Evolutionary conservation across 2,113 vertebrate species (phyloP).

Genomic region (Corythornis vintsioides): DNA sequence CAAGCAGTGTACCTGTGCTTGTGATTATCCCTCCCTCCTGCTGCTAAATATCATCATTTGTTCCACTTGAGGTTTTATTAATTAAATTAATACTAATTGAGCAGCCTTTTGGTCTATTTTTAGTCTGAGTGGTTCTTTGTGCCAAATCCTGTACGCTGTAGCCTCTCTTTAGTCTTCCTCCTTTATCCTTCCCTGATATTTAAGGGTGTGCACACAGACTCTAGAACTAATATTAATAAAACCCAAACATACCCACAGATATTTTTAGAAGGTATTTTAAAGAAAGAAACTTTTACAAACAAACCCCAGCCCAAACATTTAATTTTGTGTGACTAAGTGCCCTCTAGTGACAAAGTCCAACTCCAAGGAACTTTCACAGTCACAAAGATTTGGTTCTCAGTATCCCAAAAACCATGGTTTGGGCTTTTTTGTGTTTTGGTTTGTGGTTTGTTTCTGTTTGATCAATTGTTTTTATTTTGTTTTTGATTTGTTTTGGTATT

Average conservation of each 20-base stretch:
- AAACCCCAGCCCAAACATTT: not conserved
- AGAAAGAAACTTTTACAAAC: not conserved
- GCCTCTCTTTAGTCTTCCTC: not conserved
- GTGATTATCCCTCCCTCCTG: not conserved
- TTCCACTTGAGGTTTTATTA: conserved; percentile 37
- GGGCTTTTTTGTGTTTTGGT: not conserved
- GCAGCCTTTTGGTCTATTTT: not conserved
- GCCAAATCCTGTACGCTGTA: not conserved
- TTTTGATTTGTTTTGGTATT: no score
- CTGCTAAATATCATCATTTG: not conserved
- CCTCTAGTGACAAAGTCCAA: conserved; percentile 77
- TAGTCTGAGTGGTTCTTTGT: not conserved
- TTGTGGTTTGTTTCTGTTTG: not conserved
- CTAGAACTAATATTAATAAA: not conserved
- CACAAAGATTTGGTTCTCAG: not conserved
- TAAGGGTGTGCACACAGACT: not conserved
- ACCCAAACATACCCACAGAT: not conserved
- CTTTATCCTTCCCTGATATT: not conserved
- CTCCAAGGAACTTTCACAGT: conserved; percentile 25
- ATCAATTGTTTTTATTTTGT: no score
- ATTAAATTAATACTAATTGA: conserved; percentile 42
- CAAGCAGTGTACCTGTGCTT: not conserved
- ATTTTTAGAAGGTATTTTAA: conserved; percentile 6
- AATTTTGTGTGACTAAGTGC: conserved; percentile 76
- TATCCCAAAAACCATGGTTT: not conserved